Conservation (phyloP, 2,888 invertebrate genomes). For the Sipha maydis region DNA sequence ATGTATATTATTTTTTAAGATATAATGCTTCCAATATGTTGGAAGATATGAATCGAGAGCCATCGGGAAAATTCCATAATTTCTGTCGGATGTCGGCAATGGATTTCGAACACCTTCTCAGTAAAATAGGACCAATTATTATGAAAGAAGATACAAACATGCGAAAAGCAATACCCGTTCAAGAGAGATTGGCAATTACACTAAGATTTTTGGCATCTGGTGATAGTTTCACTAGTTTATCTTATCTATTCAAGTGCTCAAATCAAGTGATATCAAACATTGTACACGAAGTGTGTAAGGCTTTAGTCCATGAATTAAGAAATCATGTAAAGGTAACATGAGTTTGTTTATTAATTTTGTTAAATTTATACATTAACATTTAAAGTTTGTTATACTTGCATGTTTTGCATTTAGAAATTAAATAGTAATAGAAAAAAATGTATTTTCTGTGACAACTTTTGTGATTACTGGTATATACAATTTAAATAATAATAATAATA, state of each 20-base stretch:
- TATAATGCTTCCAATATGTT: no score
- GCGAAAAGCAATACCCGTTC: constrained; percentile 55
- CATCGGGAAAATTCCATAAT: no score
- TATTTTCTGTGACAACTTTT: constrained; percentile 27
- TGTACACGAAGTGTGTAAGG: constrained; percentile 63
- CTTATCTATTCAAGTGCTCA: constrained; percentile 63
- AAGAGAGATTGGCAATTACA: constrained; percentile 61
- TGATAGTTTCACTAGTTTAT: constrained; percentile 63
- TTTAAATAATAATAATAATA: constrained; percentile 33
- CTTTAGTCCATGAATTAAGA: constrained; percentile 58
- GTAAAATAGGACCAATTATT: constrained; percentile 40
- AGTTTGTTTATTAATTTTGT: constrained; percentile 39
- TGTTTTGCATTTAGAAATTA: no score
- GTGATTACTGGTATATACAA: constrained; percentile 13
- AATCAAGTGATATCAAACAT: constrained; percentile 62
- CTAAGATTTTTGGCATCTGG: no score
- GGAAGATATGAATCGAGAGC: no score
- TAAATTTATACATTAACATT: no score
- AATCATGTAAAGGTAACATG: constrained; percentile 41
- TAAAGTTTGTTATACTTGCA: no score
- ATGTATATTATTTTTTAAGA: no score
- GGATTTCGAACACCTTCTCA: constrained; percentile 34
- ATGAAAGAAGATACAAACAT: constrained; percentile 13
- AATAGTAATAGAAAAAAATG: constrained; percentile 33
- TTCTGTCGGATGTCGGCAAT: no score